A percentile compares a stretch with the other conserved stretches of the same genome.
Conservation (phyloP, 2,113 vertebrate genomes). For the Crotalus helleri region DNA sequence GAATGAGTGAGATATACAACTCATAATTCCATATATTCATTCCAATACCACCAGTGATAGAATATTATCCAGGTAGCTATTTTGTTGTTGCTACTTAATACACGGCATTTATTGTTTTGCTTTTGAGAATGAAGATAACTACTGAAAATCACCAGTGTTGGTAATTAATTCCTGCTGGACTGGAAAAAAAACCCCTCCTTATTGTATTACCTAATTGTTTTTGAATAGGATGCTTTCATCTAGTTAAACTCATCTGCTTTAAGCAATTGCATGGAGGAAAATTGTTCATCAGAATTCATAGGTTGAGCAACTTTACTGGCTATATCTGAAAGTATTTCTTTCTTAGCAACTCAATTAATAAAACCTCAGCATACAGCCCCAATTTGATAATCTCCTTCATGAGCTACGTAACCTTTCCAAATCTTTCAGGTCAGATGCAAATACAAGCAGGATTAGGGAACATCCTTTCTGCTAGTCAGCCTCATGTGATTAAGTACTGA, state of each 20-base stretch:
- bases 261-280: neutral
- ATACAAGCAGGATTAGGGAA: neutral
- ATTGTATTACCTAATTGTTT: neutral
- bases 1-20: neutral
- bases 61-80: neutral
- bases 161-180: conserved; percentile 16
- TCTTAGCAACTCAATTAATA: neutral
- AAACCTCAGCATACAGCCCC: neutral
- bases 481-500: conserved; percentile 14
- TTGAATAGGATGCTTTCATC: neutral
- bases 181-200: neutral
- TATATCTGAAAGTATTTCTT: neutral
- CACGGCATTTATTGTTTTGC: neutral
- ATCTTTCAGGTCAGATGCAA: neutral
- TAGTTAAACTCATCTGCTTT: neutral
- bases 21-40: neutral
- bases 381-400: neutral
- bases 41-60: neutral
- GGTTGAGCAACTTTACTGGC: neutral
- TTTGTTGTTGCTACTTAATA: neutral
- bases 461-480: neutral
- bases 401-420: neutral
- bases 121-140: neutral
- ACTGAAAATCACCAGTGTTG: neutral
- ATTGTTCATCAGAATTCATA: neutral